Evolutionary conservation across 2,888 invertebrate genomes (phyloP).

Genomic region (Drosophila peninsularis): DNA sequence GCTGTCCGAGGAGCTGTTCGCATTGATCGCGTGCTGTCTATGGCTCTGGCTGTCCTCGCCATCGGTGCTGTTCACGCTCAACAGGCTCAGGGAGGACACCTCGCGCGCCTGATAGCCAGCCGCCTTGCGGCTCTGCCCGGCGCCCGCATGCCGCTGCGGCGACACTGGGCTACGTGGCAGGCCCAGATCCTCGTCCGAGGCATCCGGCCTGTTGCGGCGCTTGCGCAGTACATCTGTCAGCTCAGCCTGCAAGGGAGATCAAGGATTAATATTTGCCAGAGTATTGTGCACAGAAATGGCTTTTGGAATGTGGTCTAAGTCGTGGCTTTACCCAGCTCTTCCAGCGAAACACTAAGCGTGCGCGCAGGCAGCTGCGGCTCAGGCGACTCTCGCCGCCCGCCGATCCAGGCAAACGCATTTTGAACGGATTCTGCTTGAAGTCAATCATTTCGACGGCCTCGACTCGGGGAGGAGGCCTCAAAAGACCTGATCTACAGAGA

Average conservation of each 20-base stretch:
- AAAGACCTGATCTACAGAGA: slow-evolving; percentile 15
- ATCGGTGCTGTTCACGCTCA: slow-evolving; percentile 90
- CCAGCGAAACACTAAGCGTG: slow-evolving; percentile 83
- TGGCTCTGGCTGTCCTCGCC: slow-evolving; percentile 69
- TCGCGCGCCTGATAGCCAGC: slow-evolving; percentile 48
- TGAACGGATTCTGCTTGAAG: slow-evolving; percentile 83
- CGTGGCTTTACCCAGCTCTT: slow-evolving; percentile 82
- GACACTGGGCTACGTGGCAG: slow-evolving; percentile 91
- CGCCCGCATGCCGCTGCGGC: slow-evolving; percentile 86
- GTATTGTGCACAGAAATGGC: background rate
- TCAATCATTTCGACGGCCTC: slow-evolving; percentile 77
- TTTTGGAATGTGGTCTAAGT: background rate
- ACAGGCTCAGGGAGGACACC: slow-evolving; percentile 85
- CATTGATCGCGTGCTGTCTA: slow-evolving; percentile 53
- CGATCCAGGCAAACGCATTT: slow-evolving; percentile 80
- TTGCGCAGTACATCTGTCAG: slow-evolving; percentile 89
- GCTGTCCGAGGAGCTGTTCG: slow-evolving; percentile 64
- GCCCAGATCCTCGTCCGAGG: slow-evolving; percentile 90
- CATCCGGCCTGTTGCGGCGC: slow-evolving; percentile 89
- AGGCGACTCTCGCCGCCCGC: slow-evolving; percentile 74
- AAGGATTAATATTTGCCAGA: background rate
- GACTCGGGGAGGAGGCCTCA: slow-evolving; percentile 45
- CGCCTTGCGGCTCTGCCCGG: slow-evolving; percentile 37
- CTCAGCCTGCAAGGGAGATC: slow-evolving; percentile 87
- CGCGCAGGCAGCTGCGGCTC: slow-evolving; percentile 81